Evolutionary conservation across 2,797 vertebrate genomes (phyloP), one percentile per base, ranked within the genome.

Genomic region (Gallinago solitaria): DNA sequence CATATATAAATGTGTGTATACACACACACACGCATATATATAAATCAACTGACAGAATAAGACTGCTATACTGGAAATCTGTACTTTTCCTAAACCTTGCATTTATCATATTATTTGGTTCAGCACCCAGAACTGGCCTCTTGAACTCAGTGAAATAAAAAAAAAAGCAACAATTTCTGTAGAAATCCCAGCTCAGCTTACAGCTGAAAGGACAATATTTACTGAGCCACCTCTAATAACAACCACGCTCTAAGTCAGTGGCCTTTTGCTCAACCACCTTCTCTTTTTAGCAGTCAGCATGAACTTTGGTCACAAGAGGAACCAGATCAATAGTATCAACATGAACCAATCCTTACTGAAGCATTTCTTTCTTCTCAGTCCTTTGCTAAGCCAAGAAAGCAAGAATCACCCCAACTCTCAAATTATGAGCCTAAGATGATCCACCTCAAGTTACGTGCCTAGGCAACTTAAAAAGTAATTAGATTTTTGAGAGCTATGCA

Each of bases 141-240:
- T 77, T 89, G 60, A 91, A 81, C 68, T 41, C 53, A 24, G 16
- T 16, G 47, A 70, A 83, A 89, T 50, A 53, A 80, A 63, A 63
- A 56, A 5, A 83, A 35, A 86, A 78, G 32, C 69, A 90, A 88
- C 16, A 71, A 89, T 68, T 81, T 94, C 60, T 80, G 30, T 41
- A 87, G 39, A 83, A 91, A 86, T 17, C 20, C 14, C 45, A 95
- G 53, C 61, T 82, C 41, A 64, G 14, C 30, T 81, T 78, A 64
- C 53, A 93, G 68, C 39, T 80, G 35, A 89, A 87, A 87, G 51
- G 25, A 80, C 45, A 90, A 14, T 90, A 75, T 97, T 95, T 88
- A 75, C 68, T 10, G 28, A 91, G 16, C 25, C 33, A 60, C 59
- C 33, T 68, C 39, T 73, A 86, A 43, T 47, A 91, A 88, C 35